Evolutionary conservation across 2,113 vertebrate genomes (phyloP).

Genomic region (Scortum barcoo): DNA sequence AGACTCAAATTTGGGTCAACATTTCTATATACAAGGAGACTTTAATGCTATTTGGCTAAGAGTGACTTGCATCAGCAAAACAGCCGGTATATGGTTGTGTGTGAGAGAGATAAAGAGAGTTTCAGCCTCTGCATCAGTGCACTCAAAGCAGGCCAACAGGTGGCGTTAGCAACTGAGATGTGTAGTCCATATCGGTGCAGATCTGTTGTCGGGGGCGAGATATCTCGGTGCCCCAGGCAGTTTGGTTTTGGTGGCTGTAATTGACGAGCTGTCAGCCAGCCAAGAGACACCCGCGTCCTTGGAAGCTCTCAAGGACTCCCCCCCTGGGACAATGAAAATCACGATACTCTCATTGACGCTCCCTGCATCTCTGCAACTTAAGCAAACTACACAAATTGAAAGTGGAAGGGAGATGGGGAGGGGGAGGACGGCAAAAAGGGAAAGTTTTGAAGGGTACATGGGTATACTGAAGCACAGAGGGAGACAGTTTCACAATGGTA

Average conservation of each 20-base stretch:
- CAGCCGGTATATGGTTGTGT: neutral
- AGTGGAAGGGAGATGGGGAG: constrained; percentile 16
- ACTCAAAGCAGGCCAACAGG: constrained; percentile 42
- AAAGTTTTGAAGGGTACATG: constrained; percentile 24
- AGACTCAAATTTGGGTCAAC: constrained; percentile 50
- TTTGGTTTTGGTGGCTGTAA: constrained; percentile 60
- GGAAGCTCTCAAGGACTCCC: constrained; percentile 72
- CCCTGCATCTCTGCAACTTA: constrained; percentile 25
- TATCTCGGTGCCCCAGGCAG: constrained; percentile 49
- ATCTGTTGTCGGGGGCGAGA: constrained; percentile 44
- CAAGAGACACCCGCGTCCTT: constrained; percentile 73
- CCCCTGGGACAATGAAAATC: constrained; percentile 35
- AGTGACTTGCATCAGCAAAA: constrained; percentile 54
- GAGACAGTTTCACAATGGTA: neutral
- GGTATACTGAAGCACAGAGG: neutral
- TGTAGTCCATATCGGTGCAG: constrained; percentile 49
- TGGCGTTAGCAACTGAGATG: constrained; percentile 30
- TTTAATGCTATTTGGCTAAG: constrained; percentile 32
- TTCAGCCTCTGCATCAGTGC: constrained; percentile 12
- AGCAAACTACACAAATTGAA: constrained; percentile 37
- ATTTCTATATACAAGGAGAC: constrained; percentile 30
- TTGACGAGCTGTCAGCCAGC: constrained; percentile 78
- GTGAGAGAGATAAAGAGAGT: constrained; percentile 4
- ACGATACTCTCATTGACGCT: constrained; percentile 41
- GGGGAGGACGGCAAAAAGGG: constrained; percentile 7